Evolutionary conservation across 2,113 vertebrate species (phyloP), one percentile per base, ranked within the genome.

Genomic region (Gadus macrocephalus): DNA sequence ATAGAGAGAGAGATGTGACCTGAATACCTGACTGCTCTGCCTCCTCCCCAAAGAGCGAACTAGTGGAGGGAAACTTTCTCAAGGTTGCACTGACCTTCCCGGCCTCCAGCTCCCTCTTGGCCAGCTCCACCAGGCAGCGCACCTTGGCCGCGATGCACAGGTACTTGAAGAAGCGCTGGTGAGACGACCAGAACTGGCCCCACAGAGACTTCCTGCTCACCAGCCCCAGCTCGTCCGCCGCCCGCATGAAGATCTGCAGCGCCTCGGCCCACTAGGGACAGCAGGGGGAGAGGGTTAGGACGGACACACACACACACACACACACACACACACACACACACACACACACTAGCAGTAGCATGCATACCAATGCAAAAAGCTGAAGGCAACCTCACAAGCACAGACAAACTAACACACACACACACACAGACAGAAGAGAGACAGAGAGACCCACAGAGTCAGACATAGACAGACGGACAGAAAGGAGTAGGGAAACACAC

Each of bases 91-190:
- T 70, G 83, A 99, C 97, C 95, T 98, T 99, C 77, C 93, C 94
- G 0, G 89, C 92, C 22, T 86, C 87, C 87, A 98, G 90, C 81
- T 98, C 96, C 78, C 95, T 93, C 25, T 71, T 88, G 71, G 95
- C 96, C 74, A 99, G 92, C 82, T 95, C 93, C 28, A 99, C 96
- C 6, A 99, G 92, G 1, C 95, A 92, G 67, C 88, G 94, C 77
- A 99, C 94, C 75, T 98, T 99, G 78, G 97, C 96, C 0, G 97
- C 97, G 0, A 99, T 96, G 72, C 97, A 99, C 71, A 99, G 94
- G 80, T 99, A 99, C 92, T 99, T 99, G 91, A 99, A 99, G 92
- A 99, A 99, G 78, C 97, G 95, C 84, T 99, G 97, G 70, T 99
- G 97, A 16, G 96, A 94, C 0, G 96, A 96, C 97, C 97, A 99